Evolutionary conservation across 2,797 vertebrate genomes (phyloP).

Genomic region (Melanotaenia maccullochi): DNA sequence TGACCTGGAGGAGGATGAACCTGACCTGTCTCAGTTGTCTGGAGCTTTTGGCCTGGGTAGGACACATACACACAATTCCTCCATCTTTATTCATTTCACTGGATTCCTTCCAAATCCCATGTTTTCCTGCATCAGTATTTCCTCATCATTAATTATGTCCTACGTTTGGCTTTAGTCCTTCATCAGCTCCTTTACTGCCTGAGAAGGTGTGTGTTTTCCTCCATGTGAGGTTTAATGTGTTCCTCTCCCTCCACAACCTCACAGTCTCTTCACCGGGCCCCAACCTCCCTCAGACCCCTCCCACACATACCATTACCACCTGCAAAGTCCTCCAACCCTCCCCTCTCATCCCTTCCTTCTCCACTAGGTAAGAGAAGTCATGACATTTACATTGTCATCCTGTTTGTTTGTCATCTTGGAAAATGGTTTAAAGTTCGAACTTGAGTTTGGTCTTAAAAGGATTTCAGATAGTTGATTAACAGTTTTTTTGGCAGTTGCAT

Average conservation of each 20-base stretch:
- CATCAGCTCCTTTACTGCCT: conserved; percentile 9
- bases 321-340: conserved; percentile 85
- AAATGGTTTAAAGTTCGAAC: not conserved
- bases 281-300: conserved; percentile 85
- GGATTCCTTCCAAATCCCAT: not conserved
- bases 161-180: not conserved
- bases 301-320: conserved; percentile 88
- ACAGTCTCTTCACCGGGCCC: conserved; percentile 81
- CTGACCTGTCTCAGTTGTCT: conserved; percentile 74
- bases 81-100: not conserved
- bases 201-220: conserved; percentile 19
- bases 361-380: conserved; percentile 83
- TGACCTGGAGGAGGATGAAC: conserved; percentile 91
- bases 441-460: not conserved
- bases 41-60: conserved; percentile 79
- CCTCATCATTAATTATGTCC: not conserved
- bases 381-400: not conserved
- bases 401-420: not conserved
- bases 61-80: conserved; percentile 17
- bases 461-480: not conserved
- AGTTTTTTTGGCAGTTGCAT: not conserved
- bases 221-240: conserved; percentile 60
- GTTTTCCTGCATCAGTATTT: not conserved
- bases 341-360: conserved; percentile 80
- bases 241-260: conserved; percentile 71